These are phyloP conservation scores for Sialis fuliginosa DNA, from an alignment of 2,888 invertebrate species.

Conservation along the genomic window DNA sequence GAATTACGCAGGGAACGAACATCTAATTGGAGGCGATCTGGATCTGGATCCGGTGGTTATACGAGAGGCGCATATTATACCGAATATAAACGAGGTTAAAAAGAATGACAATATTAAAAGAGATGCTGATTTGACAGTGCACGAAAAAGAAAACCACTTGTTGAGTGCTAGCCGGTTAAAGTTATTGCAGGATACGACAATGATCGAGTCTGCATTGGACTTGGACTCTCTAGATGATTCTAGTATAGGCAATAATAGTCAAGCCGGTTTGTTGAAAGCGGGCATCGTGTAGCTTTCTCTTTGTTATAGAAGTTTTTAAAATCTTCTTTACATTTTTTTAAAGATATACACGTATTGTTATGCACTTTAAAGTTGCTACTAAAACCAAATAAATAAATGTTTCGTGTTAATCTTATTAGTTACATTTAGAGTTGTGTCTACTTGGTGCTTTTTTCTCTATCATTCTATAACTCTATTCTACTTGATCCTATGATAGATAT, in stretches of 20 bases:
- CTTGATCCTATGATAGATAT: too few species aligned
- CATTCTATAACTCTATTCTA: too few species aligned
- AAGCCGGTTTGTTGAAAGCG: conserved; percentile 44
- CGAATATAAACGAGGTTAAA: conserved; percentile 14
- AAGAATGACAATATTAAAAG: conserved; percentile 11
- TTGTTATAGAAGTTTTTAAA: too few species aligned
- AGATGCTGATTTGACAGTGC: conserved; percentile 23
- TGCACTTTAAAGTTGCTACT: too few species aligned
- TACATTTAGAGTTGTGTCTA: too few species aligned
- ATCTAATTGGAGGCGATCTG: conserved; percentile 34
- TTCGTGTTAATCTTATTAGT: too few species aligned
- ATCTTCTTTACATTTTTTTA: too few species aligned
- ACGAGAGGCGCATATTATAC: conserved; percentile 20
- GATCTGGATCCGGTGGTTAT: conserved; percentile 31
- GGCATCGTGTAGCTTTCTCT: conserved; percentile 22
- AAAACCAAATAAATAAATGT: too few species aligned
- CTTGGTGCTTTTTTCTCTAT: too few species aligned
- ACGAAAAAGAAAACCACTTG: conserved; percentile 27
- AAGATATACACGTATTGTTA: too few species aligned
- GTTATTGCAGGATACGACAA: conserved; percentile 69
- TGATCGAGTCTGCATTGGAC: conserved; percentile 81
- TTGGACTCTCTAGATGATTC: conserved; percentile 70
- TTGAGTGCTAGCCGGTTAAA: conserved; percentile 57
- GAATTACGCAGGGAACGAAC: conserved; percentile 10
- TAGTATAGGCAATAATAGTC: conserved; percentile 47